Evolutionary conservation across 2,888 invertebrate species (phyloP).

Genomic region (Caenorhabditis angaria): DNA sequence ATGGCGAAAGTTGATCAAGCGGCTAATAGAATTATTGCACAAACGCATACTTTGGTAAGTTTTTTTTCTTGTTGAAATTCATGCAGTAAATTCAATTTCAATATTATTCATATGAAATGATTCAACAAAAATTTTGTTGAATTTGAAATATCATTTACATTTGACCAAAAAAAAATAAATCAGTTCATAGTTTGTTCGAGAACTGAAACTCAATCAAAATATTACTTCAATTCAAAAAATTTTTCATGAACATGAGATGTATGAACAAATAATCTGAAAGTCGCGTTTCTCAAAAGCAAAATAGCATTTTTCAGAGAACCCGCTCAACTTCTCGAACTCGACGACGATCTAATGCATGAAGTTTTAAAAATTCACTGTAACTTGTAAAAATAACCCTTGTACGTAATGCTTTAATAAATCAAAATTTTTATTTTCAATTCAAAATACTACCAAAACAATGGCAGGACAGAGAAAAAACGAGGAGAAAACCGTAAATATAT

Average conservation of each 20-base stretch:
- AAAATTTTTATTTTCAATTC: not conserved
- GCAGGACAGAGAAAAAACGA: not conserved
- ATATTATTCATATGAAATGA: too few species aligned
- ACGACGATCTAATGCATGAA: not conserved
- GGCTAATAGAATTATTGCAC: slow-evolving; percentile 33
- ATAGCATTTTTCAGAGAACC: slow-evolving; percentile 40
- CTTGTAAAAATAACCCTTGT: not conserved
- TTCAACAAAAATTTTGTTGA: too few species aligned
- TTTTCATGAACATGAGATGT: not conserved
- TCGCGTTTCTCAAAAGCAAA: too few species aligned
- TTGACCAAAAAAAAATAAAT: too few species aligned
- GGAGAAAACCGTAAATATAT: slow-evolving; percentile 12
- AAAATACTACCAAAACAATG: not conserved
- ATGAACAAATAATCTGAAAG: too few species aligned
- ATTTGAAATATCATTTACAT: too few species aligned
- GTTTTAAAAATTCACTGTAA: not conserved
- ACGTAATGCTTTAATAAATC: too few species aligned
- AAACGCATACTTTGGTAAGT: slow-evolving; percentile 35
- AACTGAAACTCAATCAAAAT: not conserved
- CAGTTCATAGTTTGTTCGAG: not conserved
- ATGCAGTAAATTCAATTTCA: too few species aligned
- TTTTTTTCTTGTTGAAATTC: too few species aligned
- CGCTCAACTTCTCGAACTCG: slow-evolving; percentile 27
- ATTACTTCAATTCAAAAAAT: not conserved
- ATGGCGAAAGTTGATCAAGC: slow-evolving; percentile 20